Evolutionary conservation across 2,797 vertebrate genomes (phyloP), one percentile per base, ranked within the genome.

Genomic region (Glossophaga mutica): DNA sequence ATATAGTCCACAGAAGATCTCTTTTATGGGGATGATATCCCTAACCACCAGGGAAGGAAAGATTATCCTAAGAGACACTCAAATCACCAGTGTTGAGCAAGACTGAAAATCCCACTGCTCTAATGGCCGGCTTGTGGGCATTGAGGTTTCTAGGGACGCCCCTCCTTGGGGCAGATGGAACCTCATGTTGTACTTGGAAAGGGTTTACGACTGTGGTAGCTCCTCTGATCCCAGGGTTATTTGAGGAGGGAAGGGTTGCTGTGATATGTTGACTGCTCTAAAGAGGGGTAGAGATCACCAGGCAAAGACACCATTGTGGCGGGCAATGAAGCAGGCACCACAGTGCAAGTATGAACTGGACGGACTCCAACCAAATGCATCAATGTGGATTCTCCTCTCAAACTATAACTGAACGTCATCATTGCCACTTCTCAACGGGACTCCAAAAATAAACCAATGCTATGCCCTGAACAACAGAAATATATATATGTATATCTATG

Each of bases 61-160:
- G 62, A 83, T 81, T 71, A 89, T 65, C 70, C 42, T 84, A 90
- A 90, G 48, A 76, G 65, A 81, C n/a, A 84, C 32, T 82, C 59
- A 90, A 76, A 77, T 87, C 46, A 62, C 42, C 78, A 70, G 3
- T 48, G 62, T 95, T 97, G 91, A 96, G 90, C 95, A 97, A 97
- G 74, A 94, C 48, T 82, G 65, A 84, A 94, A 92, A 90, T 81
- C 34, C 14, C 32, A 85, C 37, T 77, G 52, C 22, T 82, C 21
- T 32, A 9, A 78, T 10, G 74, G 90, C 19, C 62, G 5, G n/a
- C 34, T 37, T 37, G 34, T 65, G 68, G 76, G 26, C 68, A 42
- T 6, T n/a, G 52, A 78, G 44, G 91, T 65, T 87, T 94, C 68
- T 37, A 18, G 34, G 39, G 79, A 62, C 16, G 39, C 1, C 57